phyloP scores from a whole-genome alignment of 2,113 vertebrate genomes.

The Hippoglossus stenolepis region DNA sequence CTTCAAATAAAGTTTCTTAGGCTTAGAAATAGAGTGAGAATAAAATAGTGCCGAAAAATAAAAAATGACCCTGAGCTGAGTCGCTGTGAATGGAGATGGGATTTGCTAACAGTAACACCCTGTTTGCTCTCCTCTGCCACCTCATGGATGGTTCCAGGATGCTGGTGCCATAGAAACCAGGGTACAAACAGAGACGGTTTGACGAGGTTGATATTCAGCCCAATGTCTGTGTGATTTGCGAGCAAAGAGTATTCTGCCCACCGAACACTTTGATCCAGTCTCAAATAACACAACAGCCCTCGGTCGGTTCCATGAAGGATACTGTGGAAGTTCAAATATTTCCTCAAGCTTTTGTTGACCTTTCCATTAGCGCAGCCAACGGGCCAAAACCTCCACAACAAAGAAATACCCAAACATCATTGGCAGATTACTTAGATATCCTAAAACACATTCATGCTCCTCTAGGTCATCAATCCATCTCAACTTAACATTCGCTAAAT shows the following conservation, averaged over 20 bases:
- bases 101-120: neutral
- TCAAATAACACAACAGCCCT: neutral
- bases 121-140: neutral
- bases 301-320: neutral
- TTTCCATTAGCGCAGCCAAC: neutral
- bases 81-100: constrained; percentile 19
- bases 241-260: neutral
- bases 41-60: neutral
- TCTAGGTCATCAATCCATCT: too few relatives aligned
- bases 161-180: constrained; percentile 28
- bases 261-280: neutral
- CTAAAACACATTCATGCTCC: neutral
- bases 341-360: neutral
- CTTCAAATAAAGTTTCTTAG: too few relatives aligned
- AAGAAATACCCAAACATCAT: neutral
- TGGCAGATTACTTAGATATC: neutral
- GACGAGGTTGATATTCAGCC: neutral
- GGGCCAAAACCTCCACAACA: neutral
- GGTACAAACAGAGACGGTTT: constrained; percentile 1
- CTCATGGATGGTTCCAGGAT: constrained; percentile 12
- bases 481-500: too few relatives aligned
- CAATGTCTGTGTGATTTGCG: neutral
- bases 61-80: constrained; percentile 10
- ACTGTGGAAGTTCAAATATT: neutral
- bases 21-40: neutral